Evolutionary conservation across 2,888 invertebrate genomes (phyloP).

Genomic region (Choristoneura rosaceana): DNA sequence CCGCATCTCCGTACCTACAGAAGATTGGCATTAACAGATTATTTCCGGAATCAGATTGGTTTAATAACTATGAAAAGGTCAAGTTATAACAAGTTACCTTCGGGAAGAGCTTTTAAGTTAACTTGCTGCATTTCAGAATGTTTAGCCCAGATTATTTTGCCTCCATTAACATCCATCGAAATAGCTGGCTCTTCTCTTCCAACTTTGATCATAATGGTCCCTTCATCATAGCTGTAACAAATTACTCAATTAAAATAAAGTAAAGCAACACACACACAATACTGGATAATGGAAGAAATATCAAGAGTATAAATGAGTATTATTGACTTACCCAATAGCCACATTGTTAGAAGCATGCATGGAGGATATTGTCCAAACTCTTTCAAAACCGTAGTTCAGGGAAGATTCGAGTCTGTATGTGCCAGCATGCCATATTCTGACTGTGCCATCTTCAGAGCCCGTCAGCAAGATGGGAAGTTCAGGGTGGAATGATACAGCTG

Average conservation of each 20-base stretch:
- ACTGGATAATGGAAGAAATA: neutral
- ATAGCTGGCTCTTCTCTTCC: constrained; percentile 99
- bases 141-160: constrained; percentile 99
- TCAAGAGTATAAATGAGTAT: neutral
- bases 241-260: constrained; percentile 4
- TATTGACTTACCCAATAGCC: constrained; percentile 90
- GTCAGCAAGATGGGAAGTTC: constrained; percentile 98
- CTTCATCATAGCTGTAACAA: constrained; percentile 92
- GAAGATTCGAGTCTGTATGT: constrained; percentile 98
- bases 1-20: constrained; percentile 88
- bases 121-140: constrained; percentile 99
- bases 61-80: constrained; percentile 8
- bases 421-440: constrained; percentile 99
- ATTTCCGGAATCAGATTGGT: neutral
- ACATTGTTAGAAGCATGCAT: constrained; percentile 98
- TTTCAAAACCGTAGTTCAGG: constrained; percentile 98
- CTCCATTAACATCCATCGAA: constrained; percentile 99
- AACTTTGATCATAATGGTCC: constrained; percentile 97
- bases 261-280: constrained; percentile 10
- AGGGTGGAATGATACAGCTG: constrained; percentile 98
- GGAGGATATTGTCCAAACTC: constrained; percentile 98
- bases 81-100: constrained; percentile 79
- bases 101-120: constrained; percentile 93
- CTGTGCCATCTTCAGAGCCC: constrained; percentile 99
- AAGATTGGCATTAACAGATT: constrained; percentile 10